Conservation (phyloP, 2,888 invertebrate genomes). For the Diaphora mendica region DNA sequence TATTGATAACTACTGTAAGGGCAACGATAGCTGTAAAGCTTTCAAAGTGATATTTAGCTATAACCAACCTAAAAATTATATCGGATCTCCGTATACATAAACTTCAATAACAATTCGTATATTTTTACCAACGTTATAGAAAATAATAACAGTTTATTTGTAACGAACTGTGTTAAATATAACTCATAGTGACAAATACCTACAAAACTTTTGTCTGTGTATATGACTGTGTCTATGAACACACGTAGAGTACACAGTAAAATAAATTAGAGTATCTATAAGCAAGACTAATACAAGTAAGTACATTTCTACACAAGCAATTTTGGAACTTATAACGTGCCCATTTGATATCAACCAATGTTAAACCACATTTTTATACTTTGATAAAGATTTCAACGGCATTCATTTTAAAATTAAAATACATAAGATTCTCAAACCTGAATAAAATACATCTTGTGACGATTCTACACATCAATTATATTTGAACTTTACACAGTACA, state of each 20-base stretch:
- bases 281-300: neutral
- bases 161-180: neutral
- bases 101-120: neutral
- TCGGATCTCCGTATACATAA: neutral
- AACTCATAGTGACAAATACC: neutral
- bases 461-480: conserved; percentile 31
- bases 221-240: neutral
- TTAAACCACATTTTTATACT: neutral
- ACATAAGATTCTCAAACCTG: neutral
- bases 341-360: neutral
- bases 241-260: neutral
- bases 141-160: neutral
- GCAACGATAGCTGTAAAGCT: neutral
- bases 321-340: neutral
- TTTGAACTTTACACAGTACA: conserved; percentile 39
- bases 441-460: neutral
- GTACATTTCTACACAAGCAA: too few relatives aligned
- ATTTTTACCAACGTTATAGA: neutral
- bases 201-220: neutral
- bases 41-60: neutral
- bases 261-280: neutral
- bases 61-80: neutral
- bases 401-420: neutral
- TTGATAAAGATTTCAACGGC: neutral
- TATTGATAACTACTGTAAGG: neutral